These are phyloP conservation scores for Phallusia fumigata DNA, from an alignment of 23 tunicate species.

Conservation along the genomic window DNA sequence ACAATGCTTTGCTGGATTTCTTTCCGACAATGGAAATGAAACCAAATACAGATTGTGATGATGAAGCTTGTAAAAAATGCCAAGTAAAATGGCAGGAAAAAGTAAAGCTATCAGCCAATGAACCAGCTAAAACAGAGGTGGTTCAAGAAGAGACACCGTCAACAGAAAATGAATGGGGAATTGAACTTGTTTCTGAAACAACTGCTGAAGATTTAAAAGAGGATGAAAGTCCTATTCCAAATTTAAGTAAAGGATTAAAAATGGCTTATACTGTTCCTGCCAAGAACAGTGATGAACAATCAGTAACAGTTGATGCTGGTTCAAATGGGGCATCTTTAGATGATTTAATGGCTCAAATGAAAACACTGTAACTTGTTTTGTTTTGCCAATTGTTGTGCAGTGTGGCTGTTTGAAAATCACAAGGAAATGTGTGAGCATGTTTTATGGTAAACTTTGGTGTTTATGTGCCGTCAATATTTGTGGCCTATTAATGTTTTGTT, in stretches of 20 bases:
- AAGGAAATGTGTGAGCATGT: no score
- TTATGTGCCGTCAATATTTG: no score
- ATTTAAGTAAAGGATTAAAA: constrained; percentile 52
- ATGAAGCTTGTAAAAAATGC: constrained; percentile 65
- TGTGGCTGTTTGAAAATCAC: no score
- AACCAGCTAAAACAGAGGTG: constrained; percentile 13
- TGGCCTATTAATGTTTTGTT: no score
- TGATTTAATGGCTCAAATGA: constrained; percentile 88
- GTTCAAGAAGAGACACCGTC: constrained; percentile 38
- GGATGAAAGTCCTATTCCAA: constrained; percentile 12
- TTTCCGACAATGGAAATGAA: constrained; percentile 92
- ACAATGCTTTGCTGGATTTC: constrained; percentile 87
- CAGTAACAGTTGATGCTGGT: constrained; percentile 10
- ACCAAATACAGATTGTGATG: constrained; percentile 84
- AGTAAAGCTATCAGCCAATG: constrained; percentile 20
- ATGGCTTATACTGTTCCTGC: constrained; percentile 76
- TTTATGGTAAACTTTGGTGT: no score
- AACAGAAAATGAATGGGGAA: constrained; percentile 88
- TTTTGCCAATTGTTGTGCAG: neutral
- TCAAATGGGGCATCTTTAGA: constrained; percentile 65
- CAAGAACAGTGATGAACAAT: constrained; percentile 18
- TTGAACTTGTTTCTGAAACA: constrained; percentile 56
- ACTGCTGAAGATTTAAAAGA: constrained; percentile 26
- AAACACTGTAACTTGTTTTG: constrained; percentile 23
- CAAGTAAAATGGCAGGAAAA: constrained; percentile 29